Evolutionary conservation across 2,797 vertebrate genomes (phyloP).

Genomic region (Cynodonichthys magdalenae): DNA sequence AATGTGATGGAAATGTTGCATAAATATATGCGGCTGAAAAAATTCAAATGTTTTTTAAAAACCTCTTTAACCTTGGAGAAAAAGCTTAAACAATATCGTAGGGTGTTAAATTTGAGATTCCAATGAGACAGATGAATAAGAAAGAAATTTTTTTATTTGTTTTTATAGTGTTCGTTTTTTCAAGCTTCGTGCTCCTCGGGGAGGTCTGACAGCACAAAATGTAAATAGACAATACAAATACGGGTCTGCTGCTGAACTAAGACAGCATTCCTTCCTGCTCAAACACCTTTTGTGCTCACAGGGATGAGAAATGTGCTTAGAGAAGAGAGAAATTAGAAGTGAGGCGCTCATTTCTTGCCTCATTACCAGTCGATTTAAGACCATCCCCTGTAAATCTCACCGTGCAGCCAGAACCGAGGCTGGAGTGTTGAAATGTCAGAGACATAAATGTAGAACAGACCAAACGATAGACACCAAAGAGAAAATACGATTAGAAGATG

Average conservation of each 20-base stretch:
- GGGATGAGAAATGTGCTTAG: conserved; percentile 31
- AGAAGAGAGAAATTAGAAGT: conserved; percentile 20
- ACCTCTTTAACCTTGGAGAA: not conserved
- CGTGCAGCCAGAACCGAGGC: conserved; percentile 29
- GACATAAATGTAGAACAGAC: conserved; percentile 44
- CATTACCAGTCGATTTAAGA: conserved; percentile 41
- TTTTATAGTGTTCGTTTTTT: not conserved
- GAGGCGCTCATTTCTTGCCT: conserved; percentile 45
- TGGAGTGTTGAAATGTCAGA: conserved; percentile 36
- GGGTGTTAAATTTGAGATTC: conserved; percentile 1
- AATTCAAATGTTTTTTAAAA: too few relatives aligned
- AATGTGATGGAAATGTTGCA: too few relatives aligned
- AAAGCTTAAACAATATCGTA: not conserved
- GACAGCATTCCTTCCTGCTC: conserved; percentile 9
- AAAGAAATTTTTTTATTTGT: too few relatives aligned
- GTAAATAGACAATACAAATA: conserved; percentile 12
- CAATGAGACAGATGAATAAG: not conserved
- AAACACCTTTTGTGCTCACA: conserved; percentile 32
- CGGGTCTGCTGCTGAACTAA: conserved; percentile 21
- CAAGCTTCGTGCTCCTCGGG: not conserved
- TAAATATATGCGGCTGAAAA: not conserved
- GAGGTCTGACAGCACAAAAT: conserved; percentile 17
- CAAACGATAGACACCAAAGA: not conserved
- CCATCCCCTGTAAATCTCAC: conserved; percentile 40
- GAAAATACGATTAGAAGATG: conserved; percentile 25